Base-by-base conservation (phyloP, 2,888 invertebrate genomes). In the Cacoxenus indagator region DNA sequence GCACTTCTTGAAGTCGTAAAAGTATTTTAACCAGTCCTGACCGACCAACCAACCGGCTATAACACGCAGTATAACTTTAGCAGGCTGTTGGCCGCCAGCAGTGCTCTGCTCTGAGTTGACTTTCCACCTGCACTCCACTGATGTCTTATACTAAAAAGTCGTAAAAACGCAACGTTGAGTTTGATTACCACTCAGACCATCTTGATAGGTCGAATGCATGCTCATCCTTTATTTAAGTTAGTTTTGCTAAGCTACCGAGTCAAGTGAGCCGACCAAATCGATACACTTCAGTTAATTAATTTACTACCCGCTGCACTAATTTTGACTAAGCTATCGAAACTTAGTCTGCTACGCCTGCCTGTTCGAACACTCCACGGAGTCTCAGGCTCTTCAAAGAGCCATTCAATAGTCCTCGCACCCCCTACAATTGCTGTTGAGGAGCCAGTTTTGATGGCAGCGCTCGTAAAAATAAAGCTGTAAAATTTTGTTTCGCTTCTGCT, bases 201-300 rank as follows among this genome's bases (percentile, higher is more conserved):
- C 26, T 43, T 43, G 45, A 43, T 43, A 43, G 31, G 9, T 9
- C 9, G 31, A 31, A 4, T 31, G 31, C 4, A 4, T 31, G 31
- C 4, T 9, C 4, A 31, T 31, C 4, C 31, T 9, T 9, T 31
- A 11, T 37, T 37, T 37, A 4, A 14, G 24, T 1, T 26, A 54
- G n/a, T 54, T 24, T 4, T 48, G 8, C 17, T 17, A n/a, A 37
- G 37, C 37, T 37, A 37, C 14, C 37, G 14, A 51, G 37, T 54
- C 26, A 54, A 54, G 24, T 54, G 6, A 26, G 54, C 24, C 54
- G 54, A 54, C 45, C 51, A 72, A 75, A 79, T 81, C 81, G 82
- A 82, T 84, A 84, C 81, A 77, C 75, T 82, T 76, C 74, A 78
- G 79, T 81, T 84, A 84, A 84, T 84, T 84, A 83, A 84, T 83